A percentile compares a stretch with the other conserved stretches of the same genome.
Evolutionary conservation across 2,113 vertebrate genomes (phyloP).

Genomic region (Corythoichthys haematopterus): DNA sequence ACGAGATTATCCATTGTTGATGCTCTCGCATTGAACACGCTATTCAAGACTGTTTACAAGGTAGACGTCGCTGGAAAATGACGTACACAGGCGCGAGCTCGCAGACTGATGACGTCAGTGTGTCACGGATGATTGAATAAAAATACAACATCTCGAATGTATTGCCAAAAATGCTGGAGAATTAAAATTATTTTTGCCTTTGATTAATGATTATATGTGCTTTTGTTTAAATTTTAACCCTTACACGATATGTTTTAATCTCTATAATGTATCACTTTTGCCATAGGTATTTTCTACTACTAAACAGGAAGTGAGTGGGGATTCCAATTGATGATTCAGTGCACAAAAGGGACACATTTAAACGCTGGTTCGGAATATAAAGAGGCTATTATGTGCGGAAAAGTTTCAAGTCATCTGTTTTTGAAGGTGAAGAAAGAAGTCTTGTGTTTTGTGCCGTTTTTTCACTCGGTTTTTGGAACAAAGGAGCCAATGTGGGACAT

Average conservation of each 20-base stretch:
- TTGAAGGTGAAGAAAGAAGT: constrained; percentile 53
- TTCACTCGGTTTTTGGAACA: constrained; percentile 43
- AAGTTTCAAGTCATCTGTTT: constrained; percentile 31
- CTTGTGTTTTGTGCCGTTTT: constrained; percentile 51
- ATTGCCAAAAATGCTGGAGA: background rate
- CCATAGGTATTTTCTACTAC: background rate
- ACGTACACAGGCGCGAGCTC: background rate
- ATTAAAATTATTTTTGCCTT: background rate
- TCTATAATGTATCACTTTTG: background rate
- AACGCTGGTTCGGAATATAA: constrained; percentile 44
- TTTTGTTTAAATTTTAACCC: background rate
- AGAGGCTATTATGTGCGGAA: constrained; percentile 51
- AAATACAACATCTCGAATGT: too few species aligned
- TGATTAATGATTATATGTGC: background rate
- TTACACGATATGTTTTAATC: background rate
- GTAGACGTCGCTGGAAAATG: background rate
- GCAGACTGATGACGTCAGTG: background rate
- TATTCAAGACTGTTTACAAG: background rate
- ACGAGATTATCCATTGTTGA: constrained; percentile 18
- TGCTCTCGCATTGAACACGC: background rate
- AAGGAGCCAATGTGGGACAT: constrained; percentile 33
- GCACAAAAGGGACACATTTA: constrained; percentile 8
- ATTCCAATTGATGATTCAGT: background rate
- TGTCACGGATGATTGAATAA: too few species aligned
- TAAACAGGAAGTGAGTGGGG: background rate